phyloP scores from a whole-genome alignment of 1,140 invertebrate species.

The Chironomus striatipennis region DNA sequence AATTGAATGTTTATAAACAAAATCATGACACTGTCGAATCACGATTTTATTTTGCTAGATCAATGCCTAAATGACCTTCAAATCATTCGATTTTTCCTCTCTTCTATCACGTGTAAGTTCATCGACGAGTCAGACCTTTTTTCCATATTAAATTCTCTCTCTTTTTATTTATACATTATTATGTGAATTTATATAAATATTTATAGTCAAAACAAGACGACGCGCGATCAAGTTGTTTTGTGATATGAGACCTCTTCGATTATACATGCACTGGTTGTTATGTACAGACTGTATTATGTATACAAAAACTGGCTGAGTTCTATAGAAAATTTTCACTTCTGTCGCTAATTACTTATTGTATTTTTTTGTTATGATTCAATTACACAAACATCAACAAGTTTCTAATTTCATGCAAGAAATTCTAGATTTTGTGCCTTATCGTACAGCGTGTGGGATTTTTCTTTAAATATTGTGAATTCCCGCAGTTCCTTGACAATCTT shows the following conservation, averaged over 20 bases:
- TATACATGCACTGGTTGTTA: not conserved
- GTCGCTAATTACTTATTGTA: no score
- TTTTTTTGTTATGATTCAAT: not conserved
- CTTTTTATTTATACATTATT: no score
- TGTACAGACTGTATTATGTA: not conserved
- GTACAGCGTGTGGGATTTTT: not conserved
- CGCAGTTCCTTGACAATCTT: no score
- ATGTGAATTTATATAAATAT: not conserved
- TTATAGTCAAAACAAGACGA: not conserved
- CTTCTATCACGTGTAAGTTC: constrained; percentile 4
- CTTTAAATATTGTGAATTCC: not conserved
- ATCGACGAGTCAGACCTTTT: not conserved
- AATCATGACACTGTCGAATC: not conserved
- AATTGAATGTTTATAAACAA: not conserved
- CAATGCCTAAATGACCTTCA: constrained; percentile 10
- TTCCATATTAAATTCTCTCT: not conserved
- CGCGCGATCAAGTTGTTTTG: not conserved
- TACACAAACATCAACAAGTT: not conserved
- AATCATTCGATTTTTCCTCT: not conserved
- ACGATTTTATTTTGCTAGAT: not conserved
- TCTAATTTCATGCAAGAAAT: not conserved
- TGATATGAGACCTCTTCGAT: not conserved
- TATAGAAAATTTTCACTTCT: not conserved
- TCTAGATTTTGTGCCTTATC: not conserved
- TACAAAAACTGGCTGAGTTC: not conserved